phyloP scores from a whole-genome alignment of 1,140 invertebrate species.

The Lepidurus packardi region DNA sequence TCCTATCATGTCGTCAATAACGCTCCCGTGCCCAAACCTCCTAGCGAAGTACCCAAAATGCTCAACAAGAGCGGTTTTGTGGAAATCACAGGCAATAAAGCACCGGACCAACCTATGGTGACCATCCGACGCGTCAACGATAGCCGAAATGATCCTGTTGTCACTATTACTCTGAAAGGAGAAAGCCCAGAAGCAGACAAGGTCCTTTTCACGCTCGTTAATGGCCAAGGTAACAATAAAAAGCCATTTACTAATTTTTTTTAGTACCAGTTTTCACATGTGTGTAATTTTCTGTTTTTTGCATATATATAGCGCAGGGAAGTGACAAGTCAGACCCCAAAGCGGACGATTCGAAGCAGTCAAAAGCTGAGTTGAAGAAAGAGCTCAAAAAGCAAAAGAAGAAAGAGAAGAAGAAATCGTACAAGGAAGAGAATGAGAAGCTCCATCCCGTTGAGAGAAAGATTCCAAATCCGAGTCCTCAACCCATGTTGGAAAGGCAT shows the following conservation, averaged over 20 bases:
- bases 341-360: slow-evolving; percentile 40
- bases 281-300: neutral
- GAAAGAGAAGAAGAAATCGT: slow-evolving; percentile 46
- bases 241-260: too few relatives aligned
- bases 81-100: slow-evolving; percentile 32
- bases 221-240: slow-evolving; percentile 52
- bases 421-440: slow-evolving; percentile 28
- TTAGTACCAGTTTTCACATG: neutral
- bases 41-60: slow-evolving; percentile 25
- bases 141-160: slow-evolving; percentile 59
- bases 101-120: slow-evolving; percentile 54
- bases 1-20: slow-evolving; percentile 27
- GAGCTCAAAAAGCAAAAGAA: slow-evolving; percentile 46
- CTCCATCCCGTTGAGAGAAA: neutral
- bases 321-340: slow-evolving; percentile 31
- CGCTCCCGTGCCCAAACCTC: slow-evolving; percentile 37
- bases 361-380: slow-evolving; percentile 41
- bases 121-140: slow-evolving; percentile 65
- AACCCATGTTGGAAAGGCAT: slow-evolving; percentile 1
- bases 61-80: slow-evolving; percentile 4
- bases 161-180: slow-evolving; percentile 67
- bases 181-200: slow-evolving; percentile 66
- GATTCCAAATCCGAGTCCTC: neutral
- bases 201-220: slow-evolving; percentile 63
- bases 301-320: neutral